Base-by-base conservation (phyloP, 2,888 invertebrate genomes). In the Nemapogon koenigi region DNA sequence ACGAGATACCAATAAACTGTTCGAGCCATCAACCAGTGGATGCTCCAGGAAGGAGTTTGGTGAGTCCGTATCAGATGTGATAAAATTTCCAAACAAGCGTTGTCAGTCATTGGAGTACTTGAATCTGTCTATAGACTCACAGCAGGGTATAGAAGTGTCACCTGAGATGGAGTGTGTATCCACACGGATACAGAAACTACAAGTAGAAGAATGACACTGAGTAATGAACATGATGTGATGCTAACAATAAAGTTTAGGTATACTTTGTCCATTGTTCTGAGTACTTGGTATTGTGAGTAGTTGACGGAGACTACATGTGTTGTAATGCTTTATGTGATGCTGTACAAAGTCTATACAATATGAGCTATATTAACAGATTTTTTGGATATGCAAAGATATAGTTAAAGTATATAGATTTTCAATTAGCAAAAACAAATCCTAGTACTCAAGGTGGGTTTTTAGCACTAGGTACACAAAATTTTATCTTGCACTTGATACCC, bases 81-180 rank as follows among this genome's bases (percentile, higher is more conserved):
- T 19, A 28, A 40, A 19, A 39, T 42, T 10, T 27, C 58, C 79
- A 26, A 59, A 83, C 25, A 84, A 84, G 57, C 81, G 83, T 43
- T 83, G 84, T 42, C 83, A 83, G 53, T 85, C 84, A 1, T 65
- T 85, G 27, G 85, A 85, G 52, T 83, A 83, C 58, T 75, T 85
- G 16, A 72, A 67, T 44, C 51, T 76, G 25, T 51, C 58, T 38
- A 67, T 53, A 47, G 81, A 83, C 44, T 42, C 69, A n/a, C 53
- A 58, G 4, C 45, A 59, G 2, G 53, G 49, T 16, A 39, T 53
- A 1, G 75, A 76, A 43, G 57, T 59, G 32, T 71, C 75, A 3
- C 81, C 81, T 3, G 84, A 85, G 48, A 70, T 85, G 65, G 84
- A 85, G 46, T 76, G 82, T 50, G 83, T 85, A 31, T 84, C 84